Percentiles rank a stretch among this genome's conserved stretches.
Evolutionary conservation across 1,140 invertebrate genomes (phyloP).

Genomic region (Sesamia nonagrioides): DNA sequence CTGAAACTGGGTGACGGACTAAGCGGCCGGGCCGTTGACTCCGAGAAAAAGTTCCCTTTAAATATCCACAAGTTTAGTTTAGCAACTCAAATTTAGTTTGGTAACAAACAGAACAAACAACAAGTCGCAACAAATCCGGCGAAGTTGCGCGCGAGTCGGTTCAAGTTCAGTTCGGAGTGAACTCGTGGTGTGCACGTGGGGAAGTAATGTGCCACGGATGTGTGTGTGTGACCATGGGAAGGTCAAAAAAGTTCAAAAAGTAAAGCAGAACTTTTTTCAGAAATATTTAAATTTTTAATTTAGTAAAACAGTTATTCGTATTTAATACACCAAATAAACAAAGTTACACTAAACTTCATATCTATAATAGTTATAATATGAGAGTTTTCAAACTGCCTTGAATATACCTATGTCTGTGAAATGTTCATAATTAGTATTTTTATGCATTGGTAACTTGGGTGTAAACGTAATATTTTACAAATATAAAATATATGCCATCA

Average conservation of each 20-base stretch:
- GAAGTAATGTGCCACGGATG: background rate
- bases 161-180: conserved; percentile 75
- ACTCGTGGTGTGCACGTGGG: conserved; percentile 30
- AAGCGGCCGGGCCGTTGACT: conserved; percentile 83
- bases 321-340: too few relatives aligned
- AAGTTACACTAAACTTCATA: too few relatives aligned
- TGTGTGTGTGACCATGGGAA: background rate
- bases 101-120: conserved; percentile 85
- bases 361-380: too few relatives aligned
- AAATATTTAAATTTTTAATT: too few relatives aligned
- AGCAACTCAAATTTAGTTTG: conserved; percentile 87
- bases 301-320: too few relatives aligned
- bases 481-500: too few relatives aligned
- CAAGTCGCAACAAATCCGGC: conserved; percentile 84
- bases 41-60: conserved; percentile 87
- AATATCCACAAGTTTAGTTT: conserved; percentile 87
- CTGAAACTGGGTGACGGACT: conserved; percentile 86
- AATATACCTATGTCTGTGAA: too few relatives aligned
- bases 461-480: too few relatives aligned
- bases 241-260: background rate
- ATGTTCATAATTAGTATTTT: too few relatives aligned
- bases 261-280: too few relatives aligned
- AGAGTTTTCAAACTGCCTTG: too few relatives aligned
- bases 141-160: conserved; percentile 85
- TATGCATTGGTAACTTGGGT: too few relatives aligned